Base-by-base conservation (phyloP, 1,140 invertebrate genomes). In the Cotesia vestalis region DNA sequence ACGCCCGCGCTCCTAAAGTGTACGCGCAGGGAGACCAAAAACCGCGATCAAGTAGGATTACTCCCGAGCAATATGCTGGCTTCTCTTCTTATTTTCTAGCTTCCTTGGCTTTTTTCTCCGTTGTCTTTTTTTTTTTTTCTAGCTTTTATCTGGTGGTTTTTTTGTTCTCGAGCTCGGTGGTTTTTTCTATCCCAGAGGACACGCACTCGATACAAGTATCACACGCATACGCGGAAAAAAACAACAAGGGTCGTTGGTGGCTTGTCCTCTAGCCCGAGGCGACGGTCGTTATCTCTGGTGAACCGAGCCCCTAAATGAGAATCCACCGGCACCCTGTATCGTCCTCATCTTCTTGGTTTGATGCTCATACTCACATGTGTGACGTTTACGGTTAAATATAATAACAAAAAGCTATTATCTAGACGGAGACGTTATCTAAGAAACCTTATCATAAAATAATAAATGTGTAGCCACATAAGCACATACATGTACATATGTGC, bases 11-110 rank as follows among this genome's bases (percentile, higher is more conserved):
- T 9, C 40, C 40, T 46, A 46, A 46, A 46, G 40, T 46, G 40
- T 46, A 46, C 40, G 40, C 40, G 40, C 11, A 76, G 73, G 51
- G 75, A 78, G 80, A 78, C 82, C 81, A 79, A 85, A 84, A 84
- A 83, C 83, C 84, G 80, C 84, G 84, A 86, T 86, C 83, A 85
- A 84, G 82, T 82, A 82, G 83, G 84, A 85, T 85, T 85, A 85
- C 83, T 80, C 73, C 73, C 77, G 76, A 83, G 82, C 84, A 85
- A 84, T 84, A 84, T 84, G 83, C 79, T 83, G 77, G 76, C 77
- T 81, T 79, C 14, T 72, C 27, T 72, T 73, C 51, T 71, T 62
- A 36, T 17, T 51, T 52, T 27, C 35, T 52, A 36, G 35, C 59
- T 52, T 27, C 35, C 60, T 69, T 11, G 27, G 59, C 60, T 68